Evolutionary conservation across 2,888 invertebrate genomes (phyloP), one percentile per base, ranked within the genome.

Genomic region (Spilarctia lutea): DNA sequence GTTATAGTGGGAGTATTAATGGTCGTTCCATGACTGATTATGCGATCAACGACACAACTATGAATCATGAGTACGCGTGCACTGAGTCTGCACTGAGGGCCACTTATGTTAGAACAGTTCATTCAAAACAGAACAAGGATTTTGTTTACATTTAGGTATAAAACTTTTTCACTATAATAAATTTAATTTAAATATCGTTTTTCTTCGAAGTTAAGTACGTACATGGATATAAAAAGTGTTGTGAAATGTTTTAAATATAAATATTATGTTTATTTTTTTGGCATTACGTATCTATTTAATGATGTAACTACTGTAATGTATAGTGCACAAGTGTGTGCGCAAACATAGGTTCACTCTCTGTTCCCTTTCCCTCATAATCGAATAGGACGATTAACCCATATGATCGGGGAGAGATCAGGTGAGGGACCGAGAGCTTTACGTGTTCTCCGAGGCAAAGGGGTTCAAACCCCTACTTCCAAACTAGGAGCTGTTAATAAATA

Each of bases 31-130:
- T 72, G 65, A 65, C 30, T 67, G 65, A 78, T 80, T 79, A 82
- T 70, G 63, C 75, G 81, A 83, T 79, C 78, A 76, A 68, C 75
- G 73, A 75, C 78, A 72, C 67, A 76, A 56, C 78, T 71, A 65
- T 79, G 85, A 83, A 71, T 83, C 84, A 82, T 66, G 65, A 33
- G 91, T 91, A 81, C 91, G 68, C 78, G 76, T 75, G 90, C 81
- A 91, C 92, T 71, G 6, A 86, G 75, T 78, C 86, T 72, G 90
- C 80, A 91, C 91, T 73, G 75, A 81, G 42, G 68, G 65, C 73
- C 48, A 71, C 42, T 71, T 69, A 65, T 66, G 68, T 76, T 81
- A 83, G 75, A 42, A 63, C 42, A 74, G 60, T 80, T 81, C 66
- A 83, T 82, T 74, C 77, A 72, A 71, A 77, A 77, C 63, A 73